phyloP scores from a whole-genome alignment of 1,140 invertebrate genomes.

The Dendrolimus punctatus region DNA sequence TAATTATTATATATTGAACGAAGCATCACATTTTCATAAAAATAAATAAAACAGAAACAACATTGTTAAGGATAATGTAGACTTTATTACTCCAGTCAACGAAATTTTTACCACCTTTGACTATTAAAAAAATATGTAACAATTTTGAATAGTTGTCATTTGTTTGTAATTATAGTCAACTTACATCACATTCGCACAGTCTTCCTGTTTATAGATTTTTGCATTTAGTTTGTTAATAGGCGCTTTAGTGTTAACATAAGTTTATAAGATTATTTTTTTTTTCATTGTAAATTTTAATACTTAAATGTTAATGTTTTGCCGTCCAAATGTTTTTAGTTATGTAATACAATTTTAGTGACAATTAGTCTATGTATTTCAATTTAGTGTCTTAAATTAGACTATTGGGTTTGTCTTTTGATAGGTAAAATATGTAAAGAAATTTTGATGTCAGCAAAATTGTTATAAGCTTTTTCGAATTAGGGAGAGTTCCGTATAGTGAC shows the following conservation, averaged over 20 bases:
- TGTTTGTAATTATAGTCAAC: constrained; percentile 6
- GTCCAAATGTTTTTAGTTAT: constrained; percentile 42
- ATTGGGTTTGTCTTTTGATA: too few species aligned
- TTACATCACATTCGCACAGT: constrained; percentile 12
- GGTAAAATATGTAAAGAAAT: too few species aligned
- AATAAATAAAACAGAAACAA: too few species aligned
- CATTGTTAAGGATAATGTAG: too few species aligned
- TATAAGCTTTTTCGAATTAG: too few species aligned
- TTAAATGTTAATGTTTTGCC: constrained; percentile 33
- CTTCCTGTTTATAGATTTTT: constrained; percentile 28
- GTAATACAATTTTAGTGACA: constrained; percentile 2
- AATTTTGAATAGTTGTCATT: constrained; percentile 1
- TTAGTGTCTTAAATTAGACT: too few species aligned
- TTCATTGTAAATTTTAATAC: constrained; percentile 36
- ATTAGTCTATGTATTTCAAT: too few species aligned
- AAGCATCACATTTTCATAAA: too few species aligned
- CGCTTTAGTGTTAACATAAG: constrained; percentile 33
- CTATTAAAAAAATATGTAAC: background rate
- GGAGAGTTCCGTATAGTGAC: too few species aligned
- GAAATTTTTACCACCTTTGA: too few species aligned
- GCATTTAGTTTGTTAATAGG: constrained; percentile 22
- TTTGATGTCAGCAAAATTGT: too few species aligned
- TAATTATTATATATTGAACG: background rate
- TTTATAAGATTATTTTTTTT: constrained; percentile 26
- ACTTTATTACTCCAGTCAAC: too few species aligned